Conservation (phyloP, 2,888 invertebrate species). For the Heliconius erato region DNA sequence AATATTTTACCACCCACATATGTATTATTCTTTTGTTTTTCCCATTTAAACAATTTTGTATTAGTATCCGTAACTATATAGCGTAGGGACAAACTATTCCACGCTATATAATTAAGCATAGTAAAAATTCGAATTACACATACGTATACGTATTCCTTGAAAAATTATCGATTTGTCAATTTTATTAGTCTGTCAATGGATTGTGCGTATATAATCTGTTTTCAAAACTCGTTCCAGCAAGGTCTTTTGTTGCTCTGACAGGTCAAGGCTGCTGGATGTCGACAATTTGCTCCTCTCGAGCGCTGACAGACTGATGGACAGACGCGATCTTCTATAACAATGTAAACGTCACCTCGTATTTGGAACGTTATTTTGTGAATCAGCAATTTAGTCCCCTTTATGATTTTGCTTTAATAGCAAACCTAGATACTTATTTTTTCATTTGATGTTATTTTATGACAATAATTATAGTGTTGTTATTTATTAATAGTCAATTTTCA, state of each 20-base stretch:
- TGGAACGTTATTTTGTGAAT: slow-evolving; percentile 32
- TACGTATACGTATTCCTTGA: background rate
- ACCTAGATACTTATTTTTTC: background rate
- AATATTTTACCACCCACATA: too few relatives aligned
- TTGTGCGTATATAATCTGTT: slow-evolving; percentile 41
- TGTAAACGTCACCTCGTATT: slow-evolving; percentile 41
- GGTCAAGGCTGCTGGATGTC: slow-evolving; percentile 58
- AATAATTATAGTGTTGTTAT: too few relatives aligned
- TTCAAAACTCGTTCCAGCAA: slow-evolving; percentile 48
- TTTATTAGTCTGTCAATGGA: slow-evolving; percentile 45
- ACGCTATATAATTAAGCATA: background rate
- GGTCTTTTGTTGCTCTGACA: slow-evolving; percentile 54
- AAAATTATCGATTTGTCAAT: slow-evolving; percentile 37
- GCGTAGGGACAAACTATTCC: too few relatives aligned
- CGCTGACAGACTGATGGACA: slow-evolving; percentile 54
- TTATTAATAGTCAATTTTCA: too few relatives aligned
- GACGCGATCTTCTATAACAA: slow-evolving; percentile 51
- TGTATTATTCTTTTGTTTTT: too few relatives aligned
- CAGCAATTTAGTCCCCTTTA: background rate
- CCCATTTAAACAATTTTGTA: too few relatives aligned
- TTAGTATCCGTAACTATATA: too few relatives aligned
- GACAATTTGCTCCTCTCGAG: slow-evolving; percentile 58
- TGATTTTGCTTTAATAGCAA: background rate
- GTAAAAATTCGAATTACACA: background rate
- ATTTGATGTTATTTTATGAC: too few relatives aligned